phyloP scores from a whole-genome alignment of 2,797 vertebrate species.

The Danio choprae region DNA sequence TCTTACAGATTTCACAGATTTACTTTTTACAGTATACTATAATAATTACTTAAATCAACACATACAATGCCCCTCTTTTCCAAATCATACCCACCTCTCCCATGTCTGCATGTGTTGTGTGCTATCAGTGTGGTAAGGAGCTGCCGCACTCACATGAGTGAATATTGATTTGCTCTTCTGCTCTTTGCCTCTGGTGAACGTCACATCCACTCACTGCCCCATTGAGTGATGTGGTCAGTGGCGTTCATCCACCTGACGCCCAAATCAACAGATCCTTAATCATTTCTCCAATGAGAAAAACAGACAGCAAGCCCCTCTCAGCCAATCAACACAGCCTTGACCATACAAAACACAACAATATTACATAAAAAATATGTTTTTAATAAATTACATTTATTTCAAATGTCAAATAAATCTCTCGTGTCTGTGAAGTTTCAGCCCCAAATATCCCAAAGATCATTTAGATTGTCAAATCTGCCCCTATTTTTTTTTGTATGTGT shows the following conservation, averaged over 20 bases:
- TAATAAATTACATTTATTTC: no score
- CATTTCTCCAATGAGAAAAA: conserved; percentile 16
- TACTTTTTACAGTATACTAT: no score
- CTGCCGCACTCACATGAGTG: conserved; percentile 45
- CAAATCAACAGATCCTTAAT: conserved; percentile 34
- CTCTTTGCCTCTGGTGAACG: conserved; percentile 44
- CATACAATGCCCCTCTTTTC: background rate
- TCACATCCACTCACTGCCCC: conserved; percentile 49
- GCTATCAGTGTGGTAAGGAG: background rate
- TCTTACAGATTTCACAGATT: no score
- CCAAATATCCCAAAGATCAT: no score
- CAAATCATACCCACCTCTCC: no score
- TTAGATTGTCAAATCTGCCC: no score
- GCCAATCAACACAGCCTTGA: background rate
- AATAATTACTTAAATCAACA: background rate
- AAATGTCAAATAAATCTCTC: no score
- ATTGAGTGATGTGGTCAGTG: conserved; percentile 47
- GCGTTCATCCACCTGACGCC: conserved; percentile 36
- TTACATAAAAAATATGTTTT: background rate
- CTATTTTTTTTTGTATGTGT: no score
- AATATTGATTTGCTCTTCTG: conserved; percentile 43
- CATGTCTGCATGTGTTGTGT: background rate
- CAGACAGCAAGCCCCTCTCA: background rate
- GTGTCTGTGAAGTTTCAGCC: no score
- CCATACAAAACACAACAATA: background rate